Conservation (phyloP, 2,797 vertebrate species). For the Coluber constrictor region DNA sequence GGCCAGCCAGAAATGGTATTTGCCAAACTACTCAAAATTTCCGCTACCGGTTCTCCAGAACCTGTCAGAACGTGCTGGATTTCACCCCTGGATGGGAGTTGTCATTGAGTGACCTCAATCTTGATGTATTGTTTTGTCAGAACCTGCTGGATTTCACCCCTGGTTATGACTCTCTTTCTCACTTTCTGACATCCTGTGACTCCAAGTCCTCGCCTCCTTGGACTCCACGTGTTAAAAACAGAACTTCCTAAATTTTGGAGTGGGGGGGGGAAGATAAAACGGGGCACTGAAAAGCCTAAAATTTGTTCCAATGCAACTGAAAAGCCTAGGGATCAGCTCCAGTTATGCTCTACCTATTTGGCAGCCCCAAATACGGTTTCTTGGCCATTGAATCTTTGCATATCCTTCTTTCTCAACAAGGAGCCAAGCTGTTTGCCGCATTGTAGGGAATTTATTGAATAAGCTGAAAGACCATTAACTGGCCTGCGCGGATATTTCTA, state of each 20-base stretch:
- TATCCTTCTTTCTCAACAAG: not conserved
- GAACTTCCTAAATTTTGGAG: not conserved
- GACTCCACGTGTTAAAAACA: not conserved
- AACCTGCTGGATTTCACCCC: not conserved
- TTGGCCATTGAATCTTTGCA: not conserved
- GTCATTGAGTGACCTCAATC: too few species aligned
- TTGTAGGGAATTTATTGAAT: not conserved
- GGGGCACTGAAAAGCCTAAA: not conserved
- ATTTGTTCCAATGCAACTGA: not conserved
- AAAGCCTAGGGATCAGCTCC: not conserved
- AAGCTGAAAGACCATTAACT: not conserved
- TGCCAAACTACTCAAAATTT: too few species aligned
- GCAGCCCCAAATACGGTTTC: not conserved
- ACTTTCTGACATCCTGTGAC: not conserved
- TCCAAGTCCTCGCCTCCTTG: not conserved
- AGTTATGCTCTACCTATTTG: not conserved
- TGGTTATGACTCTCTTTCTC: not conserved
- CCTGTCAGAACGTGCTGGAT: too few species aligned
- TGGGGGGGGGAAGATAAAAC: not conserved
- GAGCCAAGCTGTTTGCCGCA: not conserved
- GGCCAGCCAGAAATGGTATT: too few species aligned
- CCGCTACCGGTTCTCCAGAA: too few species aligned
- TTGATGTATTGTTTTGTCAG: too few species aligned
- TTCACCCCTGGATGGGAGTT: too few species aligned
- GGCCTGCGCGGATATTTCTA: not conserved